Conservation (phyloP, 2,113 vertebrate species). For the Crotalus horridus region DNA sequence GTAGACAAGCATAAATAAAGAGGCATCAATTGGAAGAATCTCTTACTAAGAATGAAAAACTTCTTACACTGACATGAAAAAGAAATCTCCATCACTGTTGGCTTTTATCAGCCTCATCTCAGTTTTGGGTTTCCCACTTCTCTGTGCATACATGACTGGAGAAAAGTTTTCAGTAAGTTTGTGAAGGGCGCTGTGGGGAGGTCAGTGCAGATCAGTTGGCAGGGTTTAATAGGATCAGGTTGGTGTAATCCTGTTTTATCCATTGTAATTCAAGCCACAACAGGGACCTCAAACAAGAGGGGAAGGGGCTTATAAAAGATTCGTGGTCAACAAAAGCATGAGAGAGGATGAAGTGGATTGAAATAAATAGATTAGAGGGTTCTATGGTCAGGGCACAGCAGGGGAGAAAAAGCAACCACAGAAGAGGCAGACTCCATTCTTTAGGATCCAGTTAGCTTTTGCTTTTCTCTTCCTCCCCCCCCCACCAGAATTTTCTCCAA, state of each 20-base stretch:
- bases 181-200: slow-evolving; percentile 59
- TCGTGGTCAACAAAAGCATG: slow-evolving; percentile 62
- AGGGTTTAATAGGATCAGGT: slow-evolving; percentile 76
- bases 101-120: fast-evolving
- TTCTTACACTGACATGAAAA: neutral
- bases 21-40: neutral
- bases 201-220: slow-evolving; percentile 57
- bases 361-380: slow-evolving; percentile 78
- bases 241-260: slow-evolving; percentile 77
- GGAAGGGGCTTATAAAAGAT: slow-evolving; percentile 65
- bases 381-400: slow-evolving; percentile 52
- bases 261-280: slow-evolving; percentile 73
- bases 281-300: slow-evolving; percentile 68
- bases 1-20: neutral
- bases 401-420: slow-evolving; percentile 51
- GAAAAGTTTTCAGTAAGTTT: slow-evolving; percentile 43
- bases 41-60: neutral
- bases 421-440: slow-evolving; percentile 16
- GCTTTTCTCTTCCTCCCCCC: neutral
- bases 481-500: neutral
- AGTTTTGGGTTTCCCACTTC: neutral
- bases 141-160: fast-evolving
- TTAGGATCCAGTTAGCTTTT: neutral
- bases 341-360: slow-evolving; percentile 71
- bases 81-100: neutral